Percentiles rank a stretch among this genome's conserved stretches.
Conservation (phyloP, 2,888 invertebrate species). For the Mesorhabditis belari region DNA sequence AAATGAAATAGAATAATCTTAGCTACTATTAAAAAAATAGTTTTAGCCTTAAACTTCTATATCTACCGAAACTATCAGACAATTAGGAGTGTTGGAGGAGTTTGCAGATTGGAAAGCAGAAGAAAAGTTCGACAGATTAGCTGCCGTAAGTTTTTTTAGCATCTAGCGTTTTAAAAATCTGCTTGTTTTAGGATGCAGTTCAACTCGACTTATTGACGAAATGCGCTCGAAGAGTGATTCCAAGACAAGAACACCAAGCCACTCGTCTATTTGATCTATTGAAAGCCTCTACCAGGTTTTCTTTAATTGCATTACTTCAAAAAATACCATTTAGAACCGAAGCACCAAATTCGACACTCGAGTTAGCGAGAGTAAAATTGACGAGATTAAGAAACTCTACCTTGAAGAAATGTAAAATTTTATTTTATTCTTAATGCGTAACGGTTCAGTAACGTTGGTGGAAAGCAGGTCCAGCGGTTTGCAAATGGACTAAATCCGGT, state of each 20-base stretch:
- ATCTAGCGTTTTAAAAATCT: neutral
- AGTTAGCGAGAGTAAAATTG: slow-evolving; percentile 30
- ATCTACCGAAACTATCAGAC: slow-evolving; percentile 16
- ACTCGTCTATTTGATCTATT: slow-evolving; percentile 39
- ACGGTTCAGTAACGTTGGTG: neutral
- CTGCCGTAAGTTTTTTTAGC: slow-evolving; percentile 25
- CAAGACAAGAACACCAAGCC: slow-evolving; percentile 38
- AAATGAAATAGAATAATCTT: slow-evolving; percentile 6
- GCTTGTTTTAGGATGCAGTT: slow-evolving; percentile 38
- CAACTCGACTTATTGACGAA: slow-evolving; percentile 46
- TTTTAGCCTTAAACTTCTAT: neutral
- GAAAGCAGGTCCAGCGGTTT: slow-evolving; percentile 19
- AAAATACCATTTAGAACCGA: neutral
- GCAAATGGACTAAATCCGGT: slow-evolving; percentile 40
- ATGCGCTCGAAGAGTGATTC: slow-evolving; percentile 25
- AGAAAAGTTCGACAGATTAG: slow-evolving; percentile 39
- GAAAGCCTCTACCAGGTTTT: slow-evolving; percentile 7
- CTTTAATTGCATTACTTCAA: neutral
- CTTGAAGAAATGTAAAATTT: slow-evolving; percentile 38
- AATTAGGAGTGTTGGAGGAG: slow-evolving; percentile 44
- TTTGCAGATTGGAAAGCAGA: slow-evolving; percentile 20
- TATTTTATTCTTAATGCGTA: neutral
- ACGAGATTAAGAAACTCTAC: slow-evolving; percentile 40
- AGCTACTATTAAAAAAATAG: slow-evolving; percentile 5
- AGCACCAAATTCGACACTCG: slow-evolving; percentile 6